phyloP scores from a whole-genome alignment of 2,888 invertebrate genomes.

The Stenodera caucasica region DNA sequence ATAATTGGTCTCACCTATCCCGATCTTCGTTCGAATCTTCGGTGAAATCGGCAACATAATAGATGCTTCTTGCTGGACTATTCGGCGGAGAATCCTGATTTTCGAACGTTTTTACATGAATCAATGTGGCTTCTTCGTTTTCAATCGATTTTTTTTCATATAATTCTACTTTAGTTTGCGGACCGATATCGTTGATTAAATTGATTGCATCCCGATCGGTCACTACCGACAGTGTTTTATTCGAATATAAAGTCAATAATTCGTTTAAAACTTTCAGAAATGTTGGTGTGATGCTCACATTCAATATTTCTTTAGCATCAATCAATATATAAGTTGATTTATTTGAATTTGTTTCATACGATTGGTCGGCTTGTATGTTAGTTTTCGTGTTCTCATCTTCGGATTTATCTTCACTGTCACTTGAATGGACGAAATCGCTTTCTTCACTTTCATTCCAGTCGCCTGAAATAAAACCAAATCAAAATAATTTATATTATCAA shows the following conservation, averaged over 20 bases:
- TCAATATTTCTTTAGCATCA: constrained; percentile 67
- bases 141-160: constrained; percentile 58
- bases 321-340: constrained; percentile 69
- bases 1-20: constrained; percentile 47
- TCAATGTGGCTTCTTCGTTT: constrained; percentile 52
- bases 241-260: constrained; percentile 50
- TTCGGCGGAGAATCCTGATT: constrained; percentile 65
- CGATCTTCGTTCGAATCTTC: constrained; percentile 46
- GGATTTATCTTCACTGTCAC: constrained; percentile 57
- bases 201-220: constrained; percentile 53
- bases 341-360: constrained; percentile 33
- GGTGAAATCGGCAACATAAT: constrained; percentile 36
- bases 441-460: constrained; percentile 56
- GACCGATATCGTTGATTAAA: constrained; percentile 68
- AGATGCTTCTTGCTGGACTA: constrained; percentile 56
- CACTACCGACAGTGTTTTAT: constrained; percentile 52
- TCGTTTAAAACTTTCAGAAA: constrained; percentile 61
- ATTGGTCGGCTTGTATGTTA: constrained; percentile 30
- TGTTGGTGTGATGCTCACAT: constrained; percentile 69
- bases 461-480: constrained; percentile 36
- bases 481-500: too few relatives aligned
- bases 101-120: constrained; percentile 64
- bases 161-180: constrained; percentile 62
- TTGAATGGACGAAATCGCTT: constrained; percentile 58
- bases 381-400: constrained; percentile 42